These are phyloP conservation scores for Phyllotis vaccarum DNA, from an alignment of 2,797 vertebrate species.

Conservation along the genomic window DNA sequence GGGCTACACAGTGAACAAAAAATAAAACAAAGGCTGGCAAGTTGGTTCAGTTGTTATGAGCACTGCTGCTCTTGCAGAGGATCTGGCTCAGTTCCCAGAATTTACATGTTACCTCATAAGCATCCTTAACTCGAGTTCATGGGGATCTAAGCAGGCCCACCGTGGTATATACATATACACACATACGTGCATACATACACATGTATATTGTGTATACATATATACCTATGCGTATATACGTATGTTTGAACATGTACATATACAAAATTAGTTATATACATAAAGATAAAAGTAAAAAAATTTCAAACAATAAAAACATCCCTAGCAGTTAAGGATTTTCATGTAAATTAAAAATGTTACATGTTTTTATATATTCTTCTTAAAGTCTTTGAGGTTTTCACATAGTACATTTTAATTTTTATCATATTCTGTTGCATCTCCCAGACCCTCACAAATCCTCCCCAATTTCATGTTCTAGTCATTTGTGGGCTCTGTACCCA, in stretches of 20 bases:
- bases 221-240: neutral
- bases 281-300: neutral
- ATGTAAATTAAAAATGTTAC: neutral
- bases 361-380: neutral
- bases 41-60: neutral
- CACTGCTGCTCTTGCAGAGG: no score
- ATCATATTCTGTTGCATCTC: neutral
- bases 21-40: neutral
- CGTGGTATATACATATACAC: neutral
- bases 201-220: neutral
- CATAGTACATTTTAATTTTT: neutral
- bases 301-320: neutral
- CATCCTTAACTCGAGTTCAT: neutral
- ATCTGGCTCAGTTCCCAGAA: neutral
- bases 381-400: neutral
- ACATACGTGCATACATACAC: neutral
- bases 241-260: neutral
- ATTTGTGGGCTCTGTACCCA: neutral
- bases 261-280: neutral
- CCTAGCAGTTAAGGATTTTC: constrained; percentile 36
- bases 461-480: neutral
- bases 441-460: neutral
- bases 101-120: neutral
- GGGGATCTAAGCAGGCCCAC: neutral
- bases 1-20: neutral